Evolutionary conservation across 1,140 invertebrate species (phyloP), one percentile per base, ranked within the genome.

Genomic region (Patella vulgata): DNA sequence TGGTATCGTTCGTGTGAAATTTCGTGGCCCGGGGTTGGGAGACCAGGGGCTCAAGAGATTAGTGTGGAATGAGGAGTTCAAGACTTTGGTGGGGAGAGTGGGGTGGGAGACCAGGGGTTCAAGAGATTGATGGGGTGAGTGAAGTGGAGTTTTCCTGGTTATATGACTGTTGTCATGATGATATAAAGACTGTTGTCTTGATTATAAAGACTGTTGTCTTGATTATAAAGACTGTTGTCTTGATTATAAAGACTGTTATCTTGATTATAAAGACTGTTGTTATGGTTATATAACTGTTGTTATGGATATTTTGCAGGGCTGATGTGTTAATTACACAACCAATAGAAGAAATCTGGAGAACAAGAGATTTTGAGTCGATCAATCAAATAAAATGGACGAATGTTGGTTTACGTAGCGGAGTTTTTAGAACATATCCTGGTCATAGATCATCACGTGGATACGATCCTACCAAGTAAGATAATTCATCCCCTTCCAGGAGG

Each of bases 351-450:
- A 72, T 83, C 12, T 86, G 84, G 84, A 79, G 71, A 50, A 68
- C 52, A 0, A 64, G 84, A 31, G 56, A 73, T 21, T 82, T 83
- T 78, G 84, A 85, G 47, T 84, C 81, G 4, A 59, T 85, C 3
- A 76, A 81, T 42, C 79, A 86, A 60, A 76, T 86, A 12, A 86
- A 84, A 67, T 86, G 84, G 84, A 85, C 84, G 9, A 85, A 86
- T 71, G 83, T 86, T 46, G 84, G 84, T 4, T 75, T 86, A 63
- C 65, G 84, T 23, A 83, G 81, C 68, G 84, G 84, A 4, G 83
- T 86, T n/a, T 86, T 86, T 62, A 70, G 84, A 50, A 85, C 84
- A 1, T 86, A 84, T 66, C 84, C 84, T 53, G 84, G 83, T 28
- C 84, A 86, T 56, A 71, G 83, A 46, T 85, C 84, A 43, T 78